A percentile compares a stretch with the other conserved stretches of the same genome.
Evolutionary conservation across 2,113 vertebrate genomes (phyloP).

Genomic region (Herpetotheres cachinnans): DNA sequence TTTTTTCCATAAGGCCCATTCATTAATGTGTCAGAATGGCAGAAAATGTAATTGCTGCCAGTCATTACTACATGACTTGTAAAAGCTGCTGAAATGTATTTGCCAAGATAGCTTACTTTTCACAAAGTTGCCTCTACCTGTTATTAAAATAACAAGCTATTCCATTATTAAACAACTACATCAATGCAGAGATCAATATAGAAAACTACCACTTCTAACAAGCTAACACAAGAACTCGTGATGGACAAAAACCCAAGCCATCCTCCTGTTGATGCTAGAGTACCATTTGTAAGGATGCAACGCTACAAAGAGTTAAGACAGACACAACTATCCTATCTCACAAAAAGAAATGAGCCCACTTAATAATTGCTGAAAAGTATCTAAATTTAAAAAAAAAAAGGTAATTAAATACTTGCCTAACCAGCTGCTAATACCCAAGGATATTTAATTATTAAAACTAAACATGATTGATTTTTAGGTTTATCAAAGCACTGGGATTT

Average conservation of each 20-base stretch:
- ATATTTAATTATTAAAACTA: constrained; percentile 54
- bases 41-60: background rate
- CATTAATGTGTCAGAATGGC: background rate
- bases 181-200: background rate
- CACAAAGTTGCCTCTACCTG: background rate
- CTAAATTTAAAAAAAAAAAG: background rate
- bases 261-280: fast-evolving
- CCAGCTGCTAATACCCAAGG: constrained; percentile 25
- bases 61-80: background rate
- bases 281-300: background rate
- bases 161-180: background rate
- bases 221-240: fast-evolving
- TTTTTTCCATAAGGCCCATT: background rate
- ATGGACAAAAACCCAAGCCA: background rate
- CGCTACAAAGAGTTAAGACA: background rate
- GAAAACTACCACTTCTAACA: background rate
- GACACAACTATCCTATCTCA: background rate
- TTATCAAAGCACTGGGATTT: constrained; percentile 48
- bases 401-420: background rate
- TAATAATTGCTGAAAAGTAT: background rate
- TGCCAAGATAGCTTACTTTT: background rate
- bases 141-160: background rate
- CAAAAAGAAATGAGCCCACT: background rate
- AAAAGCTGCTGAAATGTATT: background rate
- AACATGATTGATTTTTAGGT: constrained; percentile 34